Evolutionary conservation across 2,888 invertebrate species (phyloP), one percentile per base, ranked within the genome.

Genomic region (Tachina lurida): DNA sequence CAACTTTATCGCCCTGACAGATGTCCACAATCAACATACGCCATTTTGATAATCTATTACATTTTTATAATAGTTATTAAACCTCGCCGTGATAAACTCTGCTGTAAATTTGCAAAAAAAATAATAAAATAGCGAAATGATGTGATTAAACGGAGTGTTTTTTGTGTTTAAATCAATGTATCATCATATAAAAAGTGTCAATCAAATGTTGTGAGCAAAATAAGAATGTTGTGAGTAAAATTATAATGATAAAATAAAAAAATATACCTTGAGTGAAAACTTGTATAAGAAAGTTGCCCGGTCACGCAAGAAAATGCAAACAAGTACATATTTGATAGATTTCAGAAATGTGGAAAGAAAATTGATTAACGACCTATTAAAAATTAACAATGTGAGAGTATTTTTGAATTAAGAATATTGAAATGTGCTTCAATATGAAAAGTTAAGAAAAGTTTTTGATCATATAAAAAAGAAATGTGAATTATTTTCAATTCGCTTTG

Each of bases 31-130:
- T 31, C 4, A 2, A 12, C 52, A 54, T 47, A 75, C 84, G 84
- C 84, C 84, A 84, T 84, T 78, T 84, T 84, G 54, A 1, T 60
- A 19, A 63, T 84, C 84, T 78, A 74, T 78, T 84, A 84, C 84
- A 84, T 54, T 74, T 84, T 78, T 84, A 74, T 84, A 84, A 73
- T 83, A 78, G 74, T 84, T 74, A 31, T 19, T n/a, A 45, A 67
- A 52, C 12, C 78, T 78, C 73, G 78, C 84, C 67, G 68, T 63
- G 47, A 12, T 74, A 17, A 43, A 31, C 19, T 68, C n/a, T 67
- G 73, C 12, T 79, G 67, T 54, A 22, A 73, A n/a, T 22, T 19
- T 2, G n/a, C 22, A n/a, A 67, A 60, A 52, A 41, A 17, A 43
- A 41, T 31, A 45, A 31, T 19, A 41, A 13, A 54, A 45, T 41